Evolutionary conservation across 2,797 vertebrate species (phyloP), one percentile per base, ranked within the genome.

Genomic region (Brachyrhaphis roseni): DNA sequence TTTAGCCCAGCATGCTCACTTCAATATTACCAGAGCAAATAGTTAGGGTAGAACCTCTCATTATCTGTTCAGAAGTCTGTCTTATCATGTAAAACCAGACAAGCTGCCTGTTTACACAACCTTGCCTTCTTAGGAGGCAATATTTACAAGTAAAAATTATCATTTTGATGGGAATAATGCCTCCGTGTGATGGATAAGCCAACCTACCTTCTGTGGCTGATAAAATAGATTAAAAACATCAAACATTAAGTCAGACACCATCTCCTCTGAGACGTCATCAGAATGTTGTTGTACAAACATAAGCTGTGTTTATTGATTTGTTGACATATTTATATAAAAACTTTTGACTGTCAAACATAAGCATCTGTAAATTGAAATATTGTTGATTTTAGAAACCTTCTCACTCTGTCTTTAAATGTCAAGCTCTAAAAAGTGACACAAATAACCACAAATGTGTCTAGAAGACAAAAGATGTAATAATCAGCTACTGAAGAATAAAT

Each of bases 61-160:
- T 92, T 90, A 89, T 57, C 80, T 76, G 89, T 85, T 90, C 88
- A 76, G 77, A 71, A 72, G 74, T 75, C 72, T 82, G 84, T 84
- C 89, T 93, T 93, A 94, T 93, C 93, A 85, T 87, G 85, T 92
- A 89, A 80, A 92, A 90, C 90, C 92, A 93, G 91, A 88, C 91
- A 89, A 92, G 87, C 87, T 91, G 91, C 86, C 91, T 92, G 94
- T 93, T 94, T 89, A 94, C 90, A 92, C 90, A 92, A 90, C 88
- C 89, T 86, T 84, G 90, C 80, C 70, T 89, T 90, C 87, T 82
- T 91, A 79, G 84, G 80, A 86, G 89, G 85, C 81, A 87, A 88
- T 82, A 89, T 88, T 92, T 81, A 88, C 53, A 84, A 86, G 83
- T 59, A 77, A 88, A 87, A 91, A 92, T 39, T 5, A 68, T 68